A percentile compares a stretch with the other conserved stretches of the same genome.
Conservation (phyloP, 1,140 invertebrate species). For the Bemisia tabaci region DNA sequence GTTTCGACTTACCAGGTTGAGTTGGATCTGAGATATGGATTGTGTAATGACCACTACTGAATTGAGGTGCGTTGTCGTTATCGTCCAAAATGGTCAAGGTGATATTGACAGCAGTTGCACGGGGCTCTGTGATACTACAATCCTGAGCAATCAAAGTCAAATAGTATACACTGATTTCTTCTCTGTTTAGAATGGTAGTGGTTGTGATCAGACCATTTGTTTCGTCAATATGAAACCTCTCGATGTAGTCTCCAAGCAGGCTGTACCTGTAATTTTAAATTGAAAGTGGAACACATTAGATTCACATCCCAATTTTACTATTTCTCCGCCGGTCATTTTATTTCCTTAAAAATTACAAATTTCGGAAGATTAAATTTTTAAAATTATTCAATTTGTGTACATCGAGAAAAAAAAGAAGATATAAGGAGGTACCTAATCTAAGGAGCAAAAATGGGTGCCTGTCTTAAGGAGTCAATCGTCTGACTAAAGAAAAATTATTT, state of each 20-base stretch:
- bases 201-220: constrained; percentile 63
- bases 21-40: constrained; percentile 67
- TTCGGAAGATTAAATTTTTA: too few relatives aligned
- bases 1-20: constrained; percentile 38
- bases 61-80: constrained; percentile 77
- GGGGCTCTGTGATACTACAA: constrained; percentile 64
- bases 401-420: too few relatives aligned
- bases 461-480: too few relatives aligned
- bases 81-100: constrained; percentile 64
- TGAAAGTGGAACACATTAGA: too few relatives aligned
- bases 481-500: too few relatives aligned
- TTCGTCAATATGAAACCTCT: constrained; percentile 57
- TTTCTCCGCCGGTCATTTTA: too few relatives aligned
- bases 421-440: too few relatives aligned
- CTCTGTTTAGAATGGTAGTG: constrained; percentile 55
- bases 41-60: constrained; percentile 52
- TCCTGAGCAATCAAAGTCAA: constrained; percentile 75
- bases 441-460: too few relatives aligned
- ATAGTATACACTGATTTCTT: constrained; percentile 57
- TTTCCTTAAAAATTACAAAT: too few relatives aligned
- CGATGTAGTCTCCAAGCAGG: constrained; percentile 60
- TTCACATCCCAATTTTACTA: too few relatives aligned
- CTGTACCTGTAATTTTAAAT: constrained; percentile 54
- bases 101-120: constrained; percentile 62
- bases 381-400: too few relatives aligned